Evolutionary conservation across 2,888 invertebrate genomes (phyloP), one percentile per base, ranked within the genome.

Genomic region (Peribatodes rhomboidaria): DNA sequence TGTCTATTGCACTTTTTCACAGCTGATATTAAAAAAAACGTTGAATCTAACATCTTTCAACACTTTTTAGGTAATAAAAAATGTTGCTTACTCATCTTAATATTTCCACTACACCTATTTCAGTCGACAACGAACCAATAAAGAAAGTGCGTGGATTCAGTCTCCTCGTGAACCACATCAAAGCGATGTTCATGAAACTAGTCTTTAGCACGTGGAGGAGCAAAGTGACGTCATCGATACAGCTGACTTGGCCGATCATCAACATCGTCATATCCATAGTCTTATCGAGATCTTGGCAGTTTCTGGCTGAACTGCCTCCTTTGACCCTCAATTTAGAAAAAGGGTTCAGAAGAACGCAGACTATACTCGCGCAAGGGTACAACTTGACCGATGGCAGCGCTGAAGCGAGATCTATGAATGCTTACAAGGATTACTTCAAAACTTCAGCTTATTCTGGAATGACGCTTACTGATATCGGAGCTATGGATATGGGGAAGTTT

Each of bases 251-350:
- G 44, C 92, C 93, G 0, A 83, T 93, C 39, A 86, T 93, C 65
- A 93, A 92, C 57, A 92, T 93, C 33, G 76, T 85, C 0, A 78
- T 93, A 75, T 91, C 93, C 1, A 89, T 93, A 20, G 50, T 86
- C 7, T 85, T 93, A 67, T 81, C 92, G 1, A 80, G 90, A 54
- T 91, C 92, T 1, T 93, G 93, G 93, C 85, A 87, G 61, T 92
- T 93, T 61, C 79, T 93, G 61, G 81, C 86, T 0, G 94, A 95
- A 69, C 86, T 96, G 10, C 95, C 96, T 0, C 89, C 95, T 0
- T 82, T 96, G 63, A 82, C 85, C 1, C 87, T 96, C n/a, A 92
- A 89, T 41, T 83, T 96, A 11, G 80, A 87, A 55, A 85, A 93
- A 50, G 89, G 90, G 0, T 93, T 89, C 65, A 73, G 70, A 49